Conservation (phyloP, 2,113 vertebrate species). For the Oryzias woworae region DNA sequence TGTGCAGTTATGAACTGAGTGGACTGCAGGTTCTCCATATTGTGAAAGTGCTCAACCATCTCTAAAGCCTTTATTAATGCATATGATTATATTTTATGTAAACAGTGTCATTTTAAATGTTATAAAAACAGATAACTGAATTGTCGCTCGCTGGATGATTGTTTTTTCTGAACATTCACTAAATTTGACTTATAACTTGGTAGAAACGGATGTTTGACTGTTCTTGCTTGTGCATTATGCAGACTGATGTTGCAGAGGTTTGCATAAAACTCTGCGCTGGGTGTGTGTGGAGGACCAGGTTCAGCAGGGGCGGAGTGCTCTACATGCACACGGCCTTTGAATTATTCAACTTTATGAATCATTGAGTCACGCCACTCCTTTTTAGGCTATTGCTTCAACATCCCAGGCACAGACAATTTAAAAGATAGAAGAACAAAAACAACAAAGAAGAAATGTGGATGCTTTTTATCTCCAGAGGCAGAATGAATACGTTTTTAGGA, state of each 20-base stretch:
- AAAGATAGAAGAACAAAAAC: constrained; percentile 37
- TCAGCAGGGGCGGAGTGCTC: constrained; percentile 68
- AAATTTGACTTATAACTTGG: neutral
- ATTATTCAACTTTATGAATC: constrained; percentile 80
- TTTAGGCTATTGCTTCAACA: constrained; percentile 60
- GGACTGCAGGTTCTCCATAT: too few species aligned
- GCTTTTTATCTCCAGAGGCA: constrained; percentile 6
- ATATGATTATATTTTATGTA: too few species aligned
- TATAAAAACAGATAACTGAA: too few species aligned
- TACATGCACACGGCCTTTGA: constrained; percentile 73
- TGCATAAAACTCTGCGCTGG: constrained; percentile 31
- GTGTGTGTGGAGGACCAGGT: constrained; percentile 52
- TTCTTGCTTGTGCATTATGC: constrained; percentile 2
- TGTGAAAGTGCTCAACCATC: too few species aligned
- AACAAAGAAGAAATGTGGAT: constrained; percentile 21
- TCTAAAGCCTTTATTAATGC: too few species aligned
- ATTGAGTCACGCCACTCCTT: constrained; percentile 73
- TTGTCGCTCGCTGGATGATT: too few species aligned
- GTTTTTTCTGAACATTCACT: too few species aligned
- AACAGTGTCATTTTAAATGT: too few species aligned
- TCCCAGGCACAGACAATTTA: constrained; percentile 40
- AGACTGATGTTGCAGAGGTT: constrained; percentile 31
- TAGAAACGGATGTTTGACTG: neutral
- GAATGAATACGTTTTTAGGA: neutral
- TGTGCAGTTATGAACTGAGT: too few species aligned